These are phyloP conservation scores for Acanthosepion esculentum DNA, from an alignment of 2,888 invertebrate genomes.

Conservation along the genomic window DNA sequence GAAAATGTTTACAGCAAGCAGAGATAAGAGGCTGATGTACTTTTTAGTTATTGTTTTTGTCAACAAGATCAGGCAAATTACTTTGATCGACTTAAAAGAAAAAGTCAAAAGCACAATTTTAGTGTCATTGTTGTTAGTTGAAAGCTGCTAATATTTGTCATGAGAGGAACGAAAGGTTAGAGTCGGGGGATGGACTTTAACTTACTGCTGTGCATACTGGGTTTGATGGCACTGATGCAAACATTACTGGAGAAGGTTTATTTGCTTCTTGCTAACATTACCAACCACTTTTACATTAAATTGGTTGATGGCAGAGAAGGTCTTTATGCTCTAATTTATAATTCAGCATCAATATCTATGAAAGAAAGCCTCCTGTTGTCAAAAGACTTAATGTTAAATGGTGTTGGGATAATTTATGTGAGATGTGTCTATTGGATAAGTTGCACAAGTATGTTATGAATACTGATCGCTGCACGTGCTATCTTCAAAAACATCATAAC, in stretches of 20 bases:
- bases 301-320: neutral
- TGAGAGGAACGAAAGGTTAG: neutral
- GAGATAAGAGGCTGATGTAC: neutral
- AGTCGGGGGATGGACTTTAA: neutral
- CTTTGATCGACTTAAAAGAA: neutral
- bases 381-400: neutral
- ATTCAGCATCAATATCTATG: neutral
- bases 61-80: neutral
- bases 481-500: no score
- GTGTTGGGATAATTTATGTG: neutral
- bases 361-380: neutral
- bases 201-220: neutral
- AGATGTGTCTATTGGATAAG: neutral
- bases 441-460: neutral
- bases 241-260: neutral
- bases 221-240: neutral
- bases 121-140: neutral
- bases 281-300: neutral
- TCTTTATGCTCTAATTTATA: neutral
- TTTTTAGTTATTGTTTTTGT: neutral
- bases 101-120: neutral
- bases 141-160: neutral
- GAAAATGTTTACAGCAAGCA: no score
- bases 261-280: neutral
- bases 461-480: no score